Evolutionary conservation across 2,797 vertebrate genomes (phyloP).

Genomic region (Amazona ochrocephala): DNA sequence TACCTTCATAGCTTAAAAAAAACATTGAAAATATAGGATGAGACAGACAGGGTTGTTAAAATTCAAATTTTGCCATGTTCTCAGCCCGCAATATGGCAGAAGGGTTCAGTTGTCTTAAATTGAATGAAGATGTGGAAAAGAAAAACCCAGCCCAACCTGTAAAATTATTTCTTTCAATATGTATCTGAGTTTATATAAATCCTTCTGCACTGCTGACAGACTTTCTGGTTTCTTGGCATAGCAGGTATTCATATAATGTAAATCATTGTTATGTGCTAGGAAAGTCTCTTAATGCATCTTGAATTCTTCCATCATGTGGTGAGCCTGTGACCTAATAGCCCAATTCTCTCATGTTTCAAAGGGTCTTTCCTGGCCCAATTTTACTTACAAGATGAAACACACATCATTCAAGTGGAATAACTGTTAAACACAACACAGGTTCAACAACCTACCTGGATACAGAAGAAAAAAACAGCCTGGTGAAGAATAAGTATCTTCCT

Average conservation of each 20-base stretch:
- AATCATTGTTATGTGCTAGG: not conserved
- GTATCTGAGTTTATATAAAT: not conserved
- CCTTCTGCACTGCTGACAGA: not conserved
- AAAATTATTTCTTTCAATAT: not conserved
- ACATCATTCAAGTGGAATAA: not conserved
- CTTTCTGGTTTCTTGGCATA: not conserved
- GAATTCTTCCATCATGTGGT: not conserved
- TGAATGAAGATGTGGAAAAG: not conserved
- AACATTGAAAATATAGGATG: not conserved
- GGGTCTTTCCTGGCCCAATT: not conserved
- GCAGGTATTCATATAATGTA: not conserved
- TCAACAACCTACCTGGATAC: not conserved
- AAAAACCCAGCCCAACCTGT: not conserved
- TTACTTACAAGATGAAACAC: not conserved
- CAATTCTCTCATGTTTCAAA: not conserved
- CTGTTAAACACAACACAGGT: not conserved
- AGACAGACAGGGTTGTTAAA: not conserved
- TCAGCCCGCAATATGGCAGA: not conserved
- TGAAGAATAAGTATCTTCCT: not conserved
- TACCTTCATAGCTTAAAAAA: not conserved
- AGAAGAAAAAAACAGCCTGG: not conserved
- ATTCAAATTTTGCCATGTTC: not conserved
- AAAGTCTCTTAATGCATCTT: not conserved
- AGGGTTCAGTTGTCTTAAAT: not conserved
- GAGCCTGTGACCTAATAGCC: not conserved